Evolutionary conservation across 2,113 vertebrate genomes (phyloP).

Genomic region (Leptobrachium ailaonicum): DNA sequence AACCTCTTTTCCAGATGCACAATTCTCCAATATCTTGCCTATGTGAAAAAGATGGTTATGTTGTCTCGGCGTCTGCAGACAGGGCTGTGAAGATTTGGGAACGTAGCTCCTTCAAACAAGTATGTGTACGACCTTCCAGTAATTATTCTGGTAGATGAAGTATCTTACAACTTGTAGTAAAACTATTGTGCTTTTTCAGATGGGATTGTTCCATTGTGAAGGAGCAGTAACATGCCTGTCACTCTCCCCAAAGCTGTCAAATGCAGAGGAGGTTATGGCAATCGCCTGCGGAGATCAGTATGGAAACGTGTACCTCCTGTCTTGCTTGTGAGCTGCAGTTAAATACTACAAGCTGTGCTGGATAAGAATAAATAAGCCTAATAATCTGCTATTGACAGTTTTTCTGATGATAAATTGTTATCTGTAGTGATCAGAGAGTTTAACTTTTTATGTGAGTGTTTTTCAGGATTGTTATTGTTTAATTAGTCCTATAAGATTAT

Average conservation of each 20-base stretch:
- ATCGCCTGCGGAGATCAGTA: conserved; percentile 56
- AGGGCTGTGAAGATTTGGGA: conserved; percentile 65
- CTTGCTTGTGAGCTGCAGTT: conserved; percentile 51
- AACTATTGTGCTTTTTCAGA: conserved; percentile 20
- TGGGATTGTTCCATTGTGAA: conserved; percentile 61
- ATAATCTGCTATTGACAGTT: no score
- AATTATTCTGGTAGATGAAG: not conserved
- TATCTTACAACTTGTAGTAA: not conserved
- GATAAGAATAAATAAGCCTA: no score
- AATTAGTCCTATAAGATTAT: no score
- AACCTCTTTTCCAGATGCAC: conserved; percentile 63
- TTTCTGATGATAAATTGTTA: no score
- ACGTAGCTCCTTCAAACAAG: conserved; percentile 57
- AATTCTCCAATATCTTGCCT: conserved; percentile 56
- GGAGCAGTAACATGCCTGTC: conserved; percentile 60
- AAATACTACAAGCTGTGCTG: no score
- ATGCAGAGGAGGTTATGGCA: not conserved
- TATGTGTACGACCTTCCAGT: conserved; percentile 31
- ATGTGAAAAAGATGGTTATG: conserved; percentile 53
- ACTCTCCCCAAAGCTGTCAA: not conserved
- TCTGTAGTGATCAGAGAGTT: no score
- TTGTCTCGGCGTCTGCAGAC: conserved; percentile 63
- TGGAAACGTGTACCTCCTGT: conserved; percentile 61
- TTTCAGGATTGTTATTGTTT: no score
- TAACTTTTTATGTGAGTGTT: no score